A percentile compares a stretch with the other conserved stretches of the same genome.
These are phyloP conservation scores for Chydorus sphaericus DNA, from an alignment of 2,888 invertebrate genomes.

Conservation along the genomic window DNA sequence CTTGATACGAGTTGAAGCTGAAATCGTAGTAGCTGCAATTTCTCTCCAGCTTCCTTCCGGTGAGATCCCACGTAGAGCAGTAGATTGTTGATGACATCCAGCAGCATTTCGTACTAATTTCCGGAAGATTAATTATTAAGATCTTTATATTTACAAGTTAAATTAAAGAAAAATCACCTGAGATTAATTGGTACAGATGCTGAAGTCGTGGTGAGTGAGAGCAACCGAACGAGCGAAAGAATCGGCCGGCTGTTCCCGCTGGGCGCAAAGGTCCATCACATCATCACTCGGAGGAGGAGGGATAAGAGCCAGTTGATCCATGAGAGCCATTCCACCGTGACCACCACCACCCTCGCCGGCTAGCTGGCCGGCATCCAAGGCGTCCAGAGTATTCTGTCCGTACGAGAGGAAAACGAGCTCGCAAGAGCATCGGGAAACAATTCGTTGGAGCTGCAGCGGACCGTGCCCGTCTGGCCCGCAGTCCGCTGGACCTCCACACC, in stretches of 20 bases:
- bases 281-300: conserved; percentile 52
- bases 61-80: conserved; percentile 91
- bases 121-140: no score
- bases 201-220: conserved; percentile 93
- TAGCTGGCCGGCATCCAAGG: conserved; percentile 22
- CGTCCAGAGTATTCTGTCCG: conserved; percentile 63
- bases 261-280: conserved; percentile 54
- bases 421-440: conserved; percentile 92
- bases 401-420: conserved; percentile 95
- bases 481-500: background rate
- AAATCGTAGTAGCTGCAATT: conserved; percentile 82
- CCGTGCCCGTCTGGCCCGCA: no score
- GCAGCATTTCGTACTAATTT: conserved; percentile 87
- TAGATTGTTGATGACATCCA: conserved; percentile 95
- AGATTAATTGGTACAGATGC: conserved; percentile 87
- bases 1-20: conserved; percentile 82
- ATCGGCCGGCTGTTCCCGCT: conserved; percentile 76
- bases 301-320: no score
- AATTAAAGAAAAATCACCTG: conserved; percentile 34
- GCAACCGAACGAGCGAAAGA: conserved; percentile 97
- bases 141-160: background rate
- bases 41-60: conserved; percentile 75
- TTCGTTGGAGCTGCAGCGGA: conserved; percentile 79
- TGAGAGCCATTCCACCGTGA: conserved; percentile 39
- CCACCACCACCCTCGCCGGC: no score